Evolutionary conservation across 2,888 invertebrate genomes (phyloP).

Genomic region (Brachynemurus nebulosus): DNA sequence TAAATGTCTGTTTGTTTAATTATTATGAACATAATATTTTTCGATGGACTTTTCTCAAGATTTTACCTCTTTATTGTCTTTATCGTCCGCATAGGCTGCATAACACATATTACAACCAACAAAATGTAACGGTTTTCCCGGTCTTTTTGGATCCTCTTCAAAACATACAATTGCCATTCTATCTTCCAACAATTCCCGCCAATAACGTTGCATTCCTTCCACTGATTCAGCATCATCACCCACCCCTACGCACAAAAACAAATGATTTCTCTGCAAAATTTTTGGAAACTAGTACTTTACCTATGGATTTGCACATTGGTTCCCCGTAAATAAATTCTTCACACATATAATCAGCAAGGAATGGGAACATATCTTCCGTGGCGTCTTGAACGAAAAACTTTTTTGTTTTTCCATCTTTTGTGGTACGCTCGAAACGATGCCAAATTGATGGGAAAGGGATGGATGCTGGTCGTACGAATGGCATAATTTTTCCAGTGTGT

Average conservation of each 20-base stretch:
- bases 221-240: conserved; percentile 19
- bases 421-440: conserved; percentile 31
- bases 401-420: conserved; percentile 23
- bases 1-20: no score
- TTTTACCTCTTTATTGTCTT: no score
- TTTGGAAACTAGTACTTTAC: no score
- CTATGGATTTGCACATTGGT: conserved; percentile 34
- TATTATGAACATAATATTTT: no score
- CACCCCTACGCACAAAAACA: conserved; percentile 18
- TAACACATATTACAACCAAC: conserved; percentile 6
- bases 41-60: no score
- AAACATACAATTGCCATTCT: conserved; percentile 27
- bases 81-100: conserved; percentile 1
- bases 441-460: conserved; percentile 33
- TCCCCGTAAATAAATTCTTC: conserved; percentile 37
- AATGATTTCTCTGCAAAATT: background rate
- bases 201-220: conserved; percentile 21
- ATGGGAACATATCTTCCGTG: conserved; percentile 31
- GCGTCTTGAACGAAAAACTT: conserved; percentile 39
- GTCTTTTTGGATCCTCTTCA: conserved; percentile 22
- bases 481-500: conserved; percentile 7
- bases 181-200: conserved; percentile 23
- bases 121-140: conserved; percentile 21
- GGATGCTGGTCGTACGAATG: conserved; percentile 25
- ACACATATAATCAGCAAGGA: conserved; percentile 31